phyloP scores from a whole-genome alignment of 2,797 vertebrate species.

The Hozukius guyotensis region DNA sequence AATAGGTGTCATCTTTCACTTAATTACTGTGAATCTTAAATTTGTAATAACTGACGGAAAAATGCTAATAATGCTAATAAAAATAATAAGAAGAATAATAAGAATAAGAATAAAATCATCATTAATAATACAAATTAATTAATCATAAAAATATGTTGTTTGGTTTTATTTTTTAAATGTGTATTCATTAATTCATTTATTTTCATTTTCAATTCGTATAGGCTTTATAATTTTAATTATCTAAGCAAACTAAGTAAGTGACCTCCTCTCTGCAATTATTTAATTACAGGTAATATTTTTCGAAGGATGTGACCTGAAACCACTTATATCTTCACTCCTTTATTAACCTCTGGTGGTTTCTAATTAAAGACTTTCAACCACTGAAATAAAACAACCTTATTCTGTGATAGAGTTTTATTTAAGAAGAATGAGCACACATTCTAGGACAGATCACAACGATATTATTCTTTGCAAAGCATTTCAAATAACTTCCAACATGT shows the following conservation, averaged over 20 bases:
- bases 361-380: neutral
- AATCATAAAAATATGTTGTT: neutral
- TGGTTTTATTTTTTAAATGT: neutral
- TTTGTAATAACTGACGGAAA: neutral
- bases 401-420: conserved; percentile 66
- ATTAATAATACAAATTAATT: no score
- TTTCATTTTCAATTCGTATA: neutral
- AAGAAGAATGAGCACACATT: conserved; percentile 54
- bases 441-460: conserved; percentile 36
- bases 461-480: conserved; percentile 37
- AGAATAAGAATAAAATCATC: no score
- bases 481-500: conserved; percentile 21
- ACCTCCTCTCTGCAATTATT: neutral
- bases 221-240: neutral
- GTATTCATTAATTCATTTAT: neutral
- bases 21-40: neutral
- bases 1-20: neutral
- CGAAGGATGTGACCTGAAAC: neutral
- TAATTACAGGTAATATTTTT: neutral
- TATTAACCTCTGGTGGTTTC: neutral
- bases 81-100: rapidly evolving
- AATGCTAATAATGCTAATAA: no score
- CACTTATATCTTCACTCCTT: neutral
- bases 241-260: neutral
- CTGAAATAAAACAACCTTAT: conserved; percentile 53